These are phyloP conservation scores for Episyrphus balteatus DNA, from an alignment of 1,140 invertebrate genomes.

Conservation along the genomic window DNA sequence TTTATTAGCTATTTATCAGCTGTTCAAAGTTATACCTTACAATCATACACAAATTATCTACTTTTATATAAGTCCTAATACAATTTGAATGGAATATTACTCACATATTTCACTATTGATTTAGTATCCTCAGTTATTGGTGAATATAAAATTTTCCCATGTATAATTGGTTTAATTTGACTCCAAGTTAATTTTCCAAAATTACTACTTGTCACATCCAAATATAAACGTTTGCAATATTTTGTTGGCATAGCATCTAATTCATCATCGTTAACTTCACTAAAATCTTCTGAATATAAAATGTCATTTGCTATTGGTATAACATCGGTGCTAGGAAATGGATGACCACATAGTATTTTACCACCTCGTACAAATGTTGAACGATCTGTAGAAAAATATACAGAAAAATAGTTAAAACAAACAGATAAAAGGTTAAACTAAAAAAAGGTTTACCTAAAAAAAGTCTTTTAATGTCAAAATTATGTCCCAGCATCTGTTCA, in stretches of 20 bases:
- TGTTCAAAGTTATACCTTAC: no score
- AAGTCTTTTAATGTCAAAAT: constrained; percentile 29
- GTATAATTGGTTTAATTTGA: constrained; percentile 50
- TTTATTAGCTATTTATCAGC: no score
- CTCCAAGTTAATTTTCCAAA: constrained; percentile 57
- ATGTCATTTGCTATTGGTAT: constrained; percentile 39
- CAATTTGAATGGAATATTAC: no score
- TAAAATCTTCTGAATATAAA: constrained; percentile 42
- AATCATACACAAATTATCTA: no score
- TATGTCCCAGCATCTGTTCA: constrained; percentile 25
- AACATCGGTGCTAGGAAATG: constrained; percentile 36
- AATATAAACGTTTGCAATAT: constrained; percentile 49
- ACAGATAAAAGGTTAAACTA: neutral
- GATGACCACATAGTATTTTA: constrained; percentile 47
- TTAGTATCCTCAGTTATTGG: constrained; percentile 39
- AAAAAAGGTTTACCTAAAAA: constrained; percentile 23
- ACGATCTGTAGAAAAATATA: constrained; percentile 15
- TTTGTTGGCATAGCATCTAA: constrained; percentile 49
- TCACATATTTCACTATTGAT: constrained; percentile 43
- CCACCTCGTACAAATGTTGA: constrained; percentile 40
- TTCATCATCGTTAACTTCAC: constrained; percentile 32
- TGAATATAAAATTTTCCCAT: constrained; percentile 51
- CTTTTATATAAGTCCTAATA: no score
- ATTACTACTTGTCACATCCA: constrained; percentile 43
- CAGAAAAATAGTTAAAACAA: no score